These are phyloP conservation scores for Benthochromis sp. DNA, from an alignment of 2,113 vertebrate genomes.

Conservation along the genomic window DNA sequence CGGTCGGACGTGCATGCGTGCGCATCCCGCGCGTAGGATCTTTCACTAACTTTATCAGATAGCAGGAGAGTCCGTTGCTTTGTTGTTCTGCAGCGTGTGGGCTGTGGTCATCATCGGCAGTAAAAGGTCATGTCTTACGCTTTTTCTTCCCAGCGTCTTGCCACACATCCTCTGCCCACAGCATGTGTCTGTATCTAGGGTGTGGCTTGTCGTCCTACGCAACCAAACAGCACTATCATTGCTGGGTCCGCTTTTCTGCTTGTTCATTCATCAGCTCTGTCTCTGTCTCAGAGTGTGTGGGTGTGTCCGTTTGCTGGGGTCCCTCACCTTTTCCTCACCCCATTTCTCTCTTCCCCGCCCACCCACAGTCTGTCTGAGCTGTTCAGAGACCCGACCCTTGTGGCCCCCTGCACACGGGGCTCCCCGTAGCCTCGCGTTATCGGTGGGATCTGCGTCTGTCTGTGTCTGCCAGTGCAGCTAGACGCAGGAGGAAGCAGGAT, in stretches of 20 bases:
- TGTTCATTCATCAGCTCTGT: slow-evolving; percentile 35
- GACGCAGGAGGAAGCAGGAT: slow-evolving; percentile 70
- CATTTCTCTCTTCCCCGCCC: neutral
- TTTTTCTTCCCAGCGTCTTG: slow-evolving; percentile 1
- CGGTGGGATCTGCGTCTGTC: slow-evolving; percentile 60
- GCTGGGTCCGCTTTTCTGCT: slow-evolving; percentile 3
- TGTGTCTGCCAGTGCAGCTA: slow-evolving; percentile 55
- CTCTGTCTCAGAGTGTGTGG: slow-evolving; percentile 30
- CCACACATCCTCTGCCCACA: slow-evolving; percentile 41
- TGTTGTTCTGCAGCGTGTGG: slow-evolving; percentile 44
- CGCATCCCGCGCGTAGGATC: neutral
- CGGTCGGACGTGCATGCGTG: neutral
- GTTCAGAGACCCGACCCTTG: slow-evolving; percentile 10
- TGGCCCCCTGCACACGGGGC: neutral
- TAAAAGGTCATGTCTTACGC: slow-evolving; percentile 50
- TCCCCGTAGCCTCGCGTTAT: slow-evolving; percentile 38
- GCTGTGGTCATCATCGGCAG: slow-evolving; percentile 35
- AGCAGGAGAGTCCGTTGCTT: slow-evolving; percentile 15
- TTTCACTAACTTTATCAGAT: slow-evolving; percentile 49
- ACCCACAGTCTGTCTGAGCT: slow-evolving; percentile 47
- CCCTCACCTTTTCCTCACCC: slow-evolving; percentile 9
- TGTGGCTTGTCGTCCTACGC: slow-evolving; percentile 22
- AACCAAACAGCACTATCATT: slow-evolving; percentile 16
- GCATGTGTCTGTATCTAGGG: slow-evolving; percentile 31
- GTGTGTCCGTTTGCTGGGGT: slow-evolving; percentile 33